Percentiles rank a stretch among this genome's conserved stretches.
phyloP scores from a whole-genome alignment of 2,888 invertebrate genomes.

The Nomada fucata region DNA sequence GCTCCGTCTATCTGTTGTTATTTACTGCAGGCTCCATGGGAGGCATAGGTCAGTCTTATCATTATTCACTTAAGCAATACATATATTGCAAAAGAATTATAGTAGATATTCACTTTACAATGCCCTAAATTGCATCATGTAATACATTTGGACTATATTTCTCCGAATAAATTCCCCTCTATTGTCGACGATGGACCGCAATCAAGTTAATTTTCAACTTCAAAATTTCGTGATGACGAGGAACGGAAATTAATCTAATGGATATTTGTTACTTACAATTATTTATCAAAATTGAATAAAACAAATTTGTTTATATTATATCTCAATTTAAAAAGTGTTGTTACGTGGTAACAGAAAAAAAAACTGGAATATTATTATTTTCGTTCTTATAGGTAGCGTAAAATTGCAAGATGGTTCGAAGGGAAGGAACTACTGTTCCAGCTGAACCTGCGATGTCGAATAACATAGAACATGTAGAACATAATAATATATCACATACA shows the following conservation, averaged over 20 bases:
- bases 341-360: neutral
- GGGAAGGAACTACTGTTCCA: neutral
- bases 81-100: constrained; percentile 15
- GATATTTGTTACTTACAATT: too few relatives aligned
- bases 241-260: neutral
- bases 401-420: constrained; percentile 1
- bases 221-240: too few relatives aligned
- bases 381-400: neutral
- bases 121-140: neutral
- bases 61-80: constrained; percentile 15
- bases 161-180: too few relatives aligned
- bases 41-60: constrained; percentile 44
- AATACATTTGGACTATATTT: neutral
- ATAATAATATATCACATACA: constrained; percentile 47
- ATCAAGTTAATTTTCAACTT: neutral
- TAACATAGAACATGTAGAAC: neutral
- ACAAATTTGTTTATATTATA: too few relatives aligned
- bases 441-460: constrained; percentile 7
- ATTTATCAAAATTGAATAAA: too few relatives aligned
- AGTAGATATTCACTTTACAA: neutral
- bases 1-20: neutral
- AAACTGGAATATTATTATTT: neutral
- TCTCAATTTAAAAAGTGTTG: neutral
- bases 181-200: too few relatives aligned
- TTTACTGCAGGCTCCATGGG: neutral